Conservation (phyloP, 2,797 vertebrate genomes). For the Otolemur crassicaudatus region DNA sequence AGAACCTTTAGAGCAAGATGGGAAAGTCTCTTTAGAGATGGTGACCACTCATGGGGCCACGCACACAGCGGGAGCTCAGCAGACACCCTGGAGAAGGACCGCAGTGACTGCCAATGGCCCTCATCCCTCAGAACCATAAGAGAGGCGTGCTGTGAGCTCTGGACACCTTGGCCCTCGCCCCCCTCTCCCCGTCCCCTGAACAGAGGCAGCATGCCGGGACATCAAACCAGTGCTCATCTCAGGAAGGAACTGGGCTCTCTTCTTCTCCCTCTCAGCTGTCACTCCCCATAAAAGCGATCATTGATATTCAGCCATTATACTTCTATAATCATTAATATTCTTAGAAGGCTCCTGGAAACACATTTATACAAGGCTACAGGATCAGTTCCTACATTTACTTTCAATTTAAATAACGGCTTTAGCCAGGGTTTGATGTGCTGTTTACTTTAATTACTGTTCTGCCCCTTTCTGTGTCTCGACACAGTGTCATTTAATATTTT, state of each 20-base stretch:
- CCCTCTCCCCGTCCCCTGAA: conserved; percentile 38
- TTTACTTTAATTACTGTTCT: conserved; percentile 88
- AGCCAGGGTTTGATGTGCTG: conserved; percentile 86
- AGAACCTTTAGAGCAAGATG: neutral
- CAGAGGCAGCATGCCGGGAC: conserved; percentile 44
- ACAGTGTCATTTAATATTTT: conserved; percentile 84
- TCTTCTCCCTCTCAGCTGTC: conserved; percentile 83
- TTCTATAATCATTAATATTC: conserved; percentile 88
- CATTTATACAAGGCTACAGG: conserved; percentile 82
- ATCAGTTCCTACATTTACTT: conserved; percentile 84
- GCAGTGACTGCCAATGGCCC: rapidly evolving
- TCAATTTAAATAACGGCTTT: conserved; percentile 87
- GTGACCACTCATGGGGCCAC: rapidly evolving
- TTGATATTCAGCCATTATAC: conserved; percentile 82
- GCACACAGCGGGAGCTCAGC: neutral
- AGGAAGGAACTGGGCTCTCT: conserved; percentile 55
- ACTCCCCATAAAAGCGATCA: conserved; percentile 81
- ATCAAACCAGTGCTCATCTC: conserved; percentile 29
- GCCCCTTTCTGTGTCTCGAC: conserved; percentile 84
- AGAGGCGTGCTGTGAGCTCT: rapidly evolving
- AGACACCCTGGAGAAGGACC: neutral
- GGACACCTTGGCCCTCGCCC: neutral
- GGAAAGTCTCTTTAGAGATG: neutral
- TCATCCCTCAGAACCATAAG: rapidly evolving
- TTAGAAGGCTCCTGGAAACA: conserved; percentile 87